Conservation (phyloP, 1,140 invertebrate species). For the Ooceraea biroi region DNA sequence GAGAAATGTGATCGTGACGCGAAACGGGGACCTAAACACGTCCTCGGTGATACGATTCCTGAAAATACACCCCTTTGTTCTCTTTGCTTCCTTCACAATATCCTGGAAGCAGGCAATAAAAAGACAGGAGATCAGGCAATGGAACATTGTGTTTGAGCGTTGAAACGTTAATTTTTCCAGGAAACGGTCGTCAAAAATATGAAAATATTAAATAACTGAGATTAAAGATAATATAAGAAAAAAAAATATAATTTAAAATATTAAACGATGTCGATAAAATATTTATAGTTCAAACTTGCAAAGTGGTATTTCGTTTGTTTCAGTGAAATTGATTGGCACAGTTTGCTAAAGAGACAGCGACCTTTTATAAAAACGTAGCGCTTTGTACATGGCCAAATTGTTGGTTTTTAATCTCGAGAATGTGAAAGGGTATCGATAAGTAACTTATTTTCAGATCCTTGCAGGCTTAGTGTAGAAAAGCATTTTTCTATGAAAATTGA, state of each 20-base stretch:
- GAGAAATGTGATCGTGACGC: conserved; percentile 19
- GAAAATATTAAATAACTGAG: not conserved
- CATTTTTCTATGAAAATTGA: conserved; percentile 39
- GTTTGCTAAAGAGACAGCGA: not conserved
- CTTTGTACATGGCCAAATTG: not conserved
- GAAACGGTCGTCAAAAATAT: not conserved
- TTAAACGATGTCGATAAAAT: not conserved
- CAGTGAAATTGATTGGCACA: not conserved
- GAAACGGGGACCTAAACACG: not conserved
- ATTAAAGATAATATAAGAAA: not conserved
- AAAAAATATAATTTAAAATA: not conserved
- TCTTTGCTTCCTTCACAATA: not conserved
- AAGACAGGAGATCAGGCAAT: not conserved
- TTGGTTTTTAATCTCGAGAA: conserved; percentile 39
- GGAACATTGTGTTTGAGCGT: not conserved
- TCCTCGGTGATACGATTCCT: not conserved
- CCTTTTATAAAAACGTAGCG: not conserved
- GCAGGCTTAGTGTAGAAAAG: not conserved
- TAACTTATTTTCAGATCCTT: conserved; percentile 35
- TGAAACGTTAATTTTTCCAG: not conserved
- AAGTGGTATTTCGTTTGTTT: not conserved
- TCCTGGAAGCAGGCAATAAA: not conserved
- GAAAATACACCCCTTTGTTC: not conserved
- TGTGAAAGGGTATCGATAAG: conserved; percentile 19
- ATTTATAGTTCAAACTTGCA: not conserved